A percentile compares a stretch with the other conserved stretches of the same genome.
These are phyloP conservation scores for Tipula unca DNA, from an alignment of 2,888 invertebrate species.

Conservation along the genomic window DNA sequence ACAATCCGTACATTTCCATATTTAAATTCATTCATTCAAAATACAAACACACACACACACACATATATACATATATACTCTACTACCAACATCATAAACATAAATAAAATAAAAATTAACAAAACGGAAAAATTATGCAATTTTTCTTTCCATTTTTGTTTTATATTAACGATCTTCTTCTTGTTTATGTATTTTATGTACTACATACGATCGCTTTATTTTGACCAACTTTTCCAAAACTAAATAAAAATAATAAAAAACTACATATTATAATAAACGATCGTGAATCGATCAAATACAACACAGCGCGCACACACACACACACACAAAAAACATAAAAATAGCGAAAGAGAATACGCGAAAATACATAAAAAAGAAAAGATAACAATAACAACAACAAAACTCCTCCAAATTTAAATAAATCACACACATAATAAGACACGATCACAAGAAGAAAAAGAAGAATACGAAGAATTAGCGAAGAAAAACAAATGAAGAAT, in stretches of 20 bases:
- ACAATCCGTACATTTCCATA: background rate
- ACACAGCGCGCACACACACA: background rate
- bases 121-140: slow-evolving; percentile 14
- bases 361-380: background rate
- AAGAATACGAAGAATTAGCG: background rate
- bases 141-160: background rate
- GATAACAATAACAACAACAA: background rate
- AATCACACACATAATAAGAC: slow-evolving; percentile 8
- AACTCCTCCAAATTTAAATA: background rate
- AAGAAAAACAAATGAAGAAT: background rate
- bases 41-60: background rate
- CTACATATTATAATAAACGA: too few relatives aligned
- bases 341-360: background rate
- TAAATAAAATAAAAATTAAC: background rate
- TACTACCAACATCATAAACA: background rate
- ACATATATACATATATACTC: background rate
- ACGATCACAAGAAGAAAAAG: background rate
- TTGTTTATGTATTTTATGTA: background rate
- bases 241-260: background rate
- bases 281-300: background rate
- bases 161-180: background rate
- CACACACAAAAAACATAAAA: background rate
- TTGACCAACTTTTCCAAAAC: slow-evolving; percentile 9
- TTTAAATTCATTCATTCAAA: background rate
- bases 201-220: background rate